phyloP scores from a whole-genome alignment of 2,797 vertebrate species.

The Diglossa cyanea region DNA sequence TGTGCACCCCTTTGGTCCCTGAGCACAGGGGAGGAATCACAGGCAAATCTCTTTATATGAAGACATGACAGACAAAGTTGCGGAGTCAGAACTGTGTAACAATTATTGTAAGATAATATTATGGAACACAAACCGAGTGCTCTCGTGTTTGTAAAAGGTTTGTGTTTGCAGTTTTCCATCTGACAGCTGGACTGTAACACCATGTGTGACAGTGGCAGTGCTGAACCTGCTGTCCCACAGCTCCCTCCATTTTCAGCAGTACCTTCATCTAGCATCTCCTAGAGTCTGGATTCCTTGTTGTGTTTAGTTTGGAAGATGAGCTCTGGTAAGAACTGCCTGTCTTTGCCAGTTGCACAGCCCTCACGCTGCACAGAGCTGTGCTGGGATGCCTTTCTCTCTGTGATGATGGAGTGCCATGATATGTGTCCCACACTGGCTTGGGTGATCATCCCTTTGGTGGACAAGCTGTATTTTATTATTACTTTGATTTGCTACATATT shows the following conservation, averaged over 20 bases:
- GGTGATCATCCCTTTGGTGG: background rate
- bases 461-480: constrained; percentile 17
- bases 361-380: background rate
- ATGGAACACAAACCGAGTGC: background rate
- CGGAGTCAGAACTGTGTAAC: background rate
- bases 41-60: background rate
- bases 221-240: background rate
- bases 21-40: background rate
- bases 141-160: background rate
- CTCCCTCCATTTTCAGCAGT: background rate
- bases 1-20: background rate
- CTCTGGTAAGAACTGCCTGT: background rate
- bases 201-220: no score
- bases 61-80: background rate
- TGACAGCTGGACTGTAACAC: no score
- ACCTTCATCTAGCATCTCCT: background rate
- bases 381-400: background rate
- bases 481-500: constrained; percentile 47
- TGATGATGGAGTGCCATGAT: background rate
- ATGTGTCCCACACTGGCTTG: background rate
- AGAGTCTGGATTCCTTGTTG: background rate
- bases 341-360: background rate
- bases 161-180: background rate
- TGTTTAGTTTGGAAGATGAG: background rate
- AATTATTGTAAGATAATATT: background rate